Evolutionary conservation across 1,140 invertebrate species (phyloP), one percentile per base, ranked within the genome.

Genomic region (Caerostris extrusa): DNA sequence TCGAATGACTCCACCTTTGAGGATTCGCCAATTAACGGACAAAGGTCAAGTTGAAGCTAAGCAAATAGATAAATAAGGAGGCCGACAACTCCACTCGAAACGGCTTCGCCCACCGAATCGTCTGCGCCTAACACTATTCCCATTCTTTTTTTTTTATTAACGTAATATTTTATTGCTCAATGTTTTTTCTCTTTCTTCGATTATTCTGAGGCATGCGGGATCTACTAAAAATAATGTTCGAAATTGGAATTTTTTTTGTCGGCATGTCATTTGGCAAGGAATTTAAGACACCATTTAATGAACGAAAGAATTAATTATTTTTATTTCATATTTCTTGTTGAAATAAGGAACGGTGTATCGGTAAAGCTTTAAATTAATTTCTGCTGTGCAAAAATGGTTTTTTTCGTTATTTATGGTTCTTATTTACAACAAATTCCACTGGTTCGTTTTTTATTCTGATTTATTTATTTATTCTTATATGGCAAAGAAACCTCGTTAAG

Each of bases 1-100:
- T 14, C 60, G 12, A 14, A 61, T 61, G 10, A 61, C 60, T 69
- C 12, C 69, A 77, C 69, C 69, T 77, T 77, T 34, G 12, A 50
- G 69, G 34, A 77, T 34, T 77, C 50, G 69, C 69, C 69, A 77
- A 77, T 77, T 77, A 77, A 77, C 69, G 4, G 69, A 77, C 69
- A 4, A 34, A 77, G 69, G 69, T 77, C 69, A 50, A 10, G 10
- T 77, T 77, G 50, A 77, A 34, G 69, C 19, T 77, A 77, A 53
- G 69, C 34, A 77, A 77, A 77, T 77, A 77, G 69, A 77, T 77
- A 77, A 77, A 77, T 77, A 77, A 77, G 69, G 19, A 34, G 7
- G 69, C 69, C 50, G 69, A 77, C 69, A 77, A 77, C 69, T 77
- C 10, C 19, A 77, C 34, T 77, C 69, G 69, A 77, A 53, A 34